Evolutionary conservation across 2,888 invertebrate species (phyloP).

Genomic region (Lasioglossum vierecki): DNA sequence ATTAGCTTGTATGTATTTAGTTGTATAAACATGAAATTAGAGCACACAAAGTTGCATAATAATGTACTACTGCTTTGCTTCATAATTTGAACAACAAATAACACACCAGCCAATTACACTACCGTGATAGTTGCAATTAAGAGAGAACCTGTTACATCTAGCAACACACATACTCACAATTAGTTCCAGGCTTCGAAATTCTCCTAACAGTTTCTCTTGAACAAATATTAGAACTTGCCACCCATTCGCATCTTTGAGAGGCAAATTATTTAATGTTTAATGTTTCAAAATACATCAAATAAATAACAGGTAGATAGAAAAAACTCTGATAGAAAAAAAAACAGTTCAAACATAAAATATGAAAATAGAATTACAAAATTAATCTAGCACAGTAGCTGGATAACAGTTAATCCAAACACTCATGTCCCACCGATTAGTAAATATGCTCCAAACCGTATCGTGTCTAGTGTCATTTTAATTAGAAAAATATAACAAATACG

Average conservation of each 20-base stretch:
- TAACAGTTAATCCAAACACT: background rate
- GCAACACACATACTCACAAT: background rate
- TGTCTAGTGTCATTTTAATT: background rate
- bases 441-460: background rate
- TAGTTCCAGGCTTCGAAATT: background rate
- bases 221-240: background rate
- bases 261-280: background rate
- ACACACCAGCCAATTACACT: background rate
- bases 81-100: background rate
- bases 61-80: background rate
- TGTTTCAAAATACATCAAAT: background rate
- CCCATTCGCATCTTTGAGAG: background rate
- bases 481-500: background rate
- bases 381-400: background rate
- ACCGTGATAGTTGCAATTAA: background rate
- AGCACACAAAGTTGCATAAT: background rate
- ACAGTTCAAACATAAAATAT: background rate
- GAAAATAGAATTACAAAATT: background rate
- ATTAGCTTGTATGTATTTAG: background rate
- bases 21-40: background rate
- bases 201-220: background rate
- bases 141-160: conserved; percentile 1
- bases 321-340: background rate
- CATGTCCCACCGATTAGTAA: background rate
- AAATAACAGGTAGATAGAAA: background rate